Percentiles rank a stretch among this genome's conserved stretches.
Conservation (phyloP, 1,140 invertebrate genomes). For the Solenopsis fugax region DNA sequence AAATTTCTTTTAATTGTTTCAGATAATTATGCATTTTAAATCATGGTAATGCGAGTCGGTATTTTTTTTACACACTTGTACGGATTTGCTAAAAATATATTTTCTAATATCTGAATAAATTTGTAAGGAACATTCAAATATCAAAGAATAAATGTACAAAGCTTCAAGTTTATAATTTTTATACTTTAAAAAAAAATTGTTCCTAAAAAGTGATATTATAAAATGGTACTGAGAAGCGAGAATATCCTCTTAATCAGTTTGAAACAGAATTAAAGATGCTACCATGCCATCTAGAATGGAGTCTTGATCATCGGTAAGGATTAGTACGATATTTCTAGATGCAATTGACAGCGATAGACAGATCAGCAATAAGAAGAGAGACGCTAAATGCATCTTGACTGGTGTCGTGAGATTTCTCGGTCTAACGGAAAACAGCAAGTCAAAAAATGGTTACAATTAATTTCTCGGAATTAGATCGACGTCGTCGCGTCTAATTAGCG, state of each 20-base stretch:
- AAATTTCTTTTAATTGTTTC: too few relatives aligned
- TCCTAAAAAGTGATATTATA: too few relatives aligned
- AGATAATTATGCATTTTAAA: too few relatives aligned
- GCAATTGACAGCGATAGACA: constrained; percentile 11
- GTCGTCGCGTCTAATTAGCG: not conserved
- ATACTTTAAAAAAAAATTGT: too few relatives aligned
- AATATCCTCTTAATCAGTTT: not conserved
- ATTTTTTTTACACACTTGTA: too few relatives aligned
- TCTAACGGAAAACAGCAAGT: not conserved
- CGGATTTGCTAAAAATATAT: too few relatives aligned
- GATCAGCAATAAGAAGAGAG: constrained; percentile 19
- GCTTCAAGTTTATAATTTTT: too few relatives aligned
- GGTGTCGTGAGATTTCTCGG: not conserved
- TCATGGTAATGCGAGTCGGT: too few relatives aligned
- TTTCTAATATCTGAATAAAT: too few relatives aligned
- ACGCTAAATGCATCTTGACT: constrained; percentile 60
- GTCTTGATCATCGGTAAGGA: constrained; percentile 96
- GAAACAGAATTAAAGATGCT: constrained; percentile 37
- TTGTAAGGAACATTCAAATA: too few relatives aligned
- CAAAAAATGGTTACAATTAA: not conserved
- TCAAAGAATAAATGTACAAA: too few relatives aligned
- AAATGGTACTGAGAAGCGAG: too few relatives aligned
- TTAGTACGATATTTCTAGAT: constrained; percentile 91
- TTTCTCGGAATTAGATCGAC: not conserved
- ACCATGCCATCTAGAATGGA: constrained; percentile 91